phyloP scores from a whole-genome alignment of 2,888 invertebrate species.

The Belgica antarctica region DNA sequence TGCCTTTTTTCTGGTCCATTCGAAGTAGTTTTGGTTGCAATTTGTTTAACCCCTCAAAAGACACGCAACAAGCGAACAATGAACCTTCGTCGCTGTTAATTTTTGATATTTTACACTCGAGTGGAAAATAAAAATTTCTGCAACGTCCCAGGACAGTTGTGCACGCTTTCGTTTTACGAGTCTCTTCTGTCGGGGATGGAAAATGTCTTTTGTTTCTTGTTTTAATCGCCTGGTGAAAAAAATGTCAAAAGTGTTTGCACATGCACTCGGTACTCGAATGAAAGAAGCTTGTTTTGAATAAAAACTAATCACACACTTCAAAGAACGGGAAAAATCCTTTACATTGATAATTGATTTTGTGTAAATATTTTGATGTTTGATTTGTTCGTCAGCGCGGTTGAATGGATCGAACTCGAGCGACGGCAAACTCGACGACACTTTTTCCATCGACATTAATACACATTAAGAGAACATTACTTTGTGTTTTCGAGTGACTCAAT shows the following conservation, averaged over 20 bases:
- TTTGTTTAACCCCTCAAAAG: not conserved
- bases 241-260: constrained; percentile 34
- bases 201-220: not conserved
- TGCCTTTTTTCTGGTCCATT: not conserved
- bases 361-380: constrained; percentile 42
- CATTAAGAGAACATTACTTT: constrained; percentile 36
- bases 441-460: constrained; percentile 41
- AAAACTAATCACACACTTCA: constrained; percentile 35
- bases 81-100: constrained; percentile 13
- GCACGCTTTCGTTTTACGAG: constrained; percentile 22
- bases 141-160: constrained; percentile 17
- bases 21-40: constrained; percentile 11
- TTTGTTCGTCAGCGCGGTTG: not conserved
- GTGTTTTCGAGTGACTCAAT: constrained; percentile 17
- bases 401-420: constrained; percentile 8
- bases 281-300: constrained; percentile 6
- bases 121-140: not conserved
- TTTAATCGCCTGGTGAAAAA: not conserved
- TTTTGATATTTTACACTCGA: constrained; percentile 18
- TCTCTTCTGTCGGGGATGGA: not conserved
- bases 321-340: constrained; percentile 9
- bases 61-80: constrained; percentile 27
- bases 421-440: constrained; percentile 21
- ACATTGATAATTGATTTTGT: constrained; percentile 40
- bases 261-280: constrained; percentile 6